phyloP scores from a whole-genome alignment of 2,113 vertebrate species.

The Lipotes vexillifer region DNA sequence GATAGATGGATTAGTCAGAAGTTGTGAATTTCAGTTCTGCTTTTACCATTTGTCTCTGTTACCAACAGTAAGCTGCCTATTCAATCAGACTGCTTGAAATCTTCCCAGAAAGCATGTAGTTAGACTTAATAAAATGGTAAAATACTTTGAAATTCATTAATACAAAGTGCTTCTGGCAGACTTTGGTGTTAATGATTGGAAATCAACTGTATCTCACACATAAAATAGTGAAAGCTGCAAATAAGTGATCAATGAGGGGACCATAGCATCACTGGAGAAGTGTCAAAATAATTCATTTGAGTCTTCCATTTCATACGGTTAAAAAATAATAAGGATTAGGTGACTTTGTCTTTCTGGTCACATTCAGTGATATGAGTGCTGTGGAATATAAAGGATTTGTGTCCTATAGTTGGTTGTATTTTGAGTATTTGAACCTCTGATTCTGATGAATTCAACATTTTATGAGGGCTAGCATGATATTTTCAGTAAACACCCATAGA shows the following conservation, averaged over 20 bases:
- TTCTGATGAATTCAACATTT: slow-evolving; percentile 8
- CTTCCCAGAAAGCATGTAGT: background rate
- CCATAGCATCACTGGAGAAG: background rate
- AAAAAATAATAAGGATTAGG: background rate
- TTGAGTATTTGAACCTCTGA: background rate
- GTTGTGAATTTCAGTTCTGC: background rate
- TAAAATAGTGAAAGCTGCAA: background rate
- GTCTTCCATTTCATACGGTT: background rate
- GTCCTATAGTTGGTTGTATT: background rate
- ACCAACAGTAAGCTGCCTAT: background rate
- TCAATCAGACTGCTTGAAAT: slow-evolving; percentile 34
- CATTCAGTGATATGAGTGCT: background rate
- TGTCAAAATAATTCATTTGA: background rate
- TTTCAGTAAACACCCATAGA: background rate
- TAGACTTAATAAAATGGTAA: slow-evolving; percentile 39
- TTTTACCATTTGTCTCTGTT: slow-evolving; percentile 23
- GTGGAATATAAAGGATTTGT: background rate
- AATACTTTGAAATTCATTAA: slow-evolving; percentile 39
- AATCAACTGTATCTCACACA: background rate
- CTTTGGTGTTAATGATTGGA: slow-evolving; percentile 23
- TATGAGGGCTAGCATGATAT: background rate
- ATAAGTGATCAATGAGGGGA: background rate
- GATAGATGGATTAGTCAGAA: background rate
- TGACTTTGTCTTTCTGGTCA: background rate
- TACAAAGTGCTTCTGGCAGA: background rate